A percentile compares a stretch with the other conserved stretches of the same genome.
Conservation (phyloP, 2,888 invertebrate genomes). For the Chalcosyrphus nemorum region DNA sequence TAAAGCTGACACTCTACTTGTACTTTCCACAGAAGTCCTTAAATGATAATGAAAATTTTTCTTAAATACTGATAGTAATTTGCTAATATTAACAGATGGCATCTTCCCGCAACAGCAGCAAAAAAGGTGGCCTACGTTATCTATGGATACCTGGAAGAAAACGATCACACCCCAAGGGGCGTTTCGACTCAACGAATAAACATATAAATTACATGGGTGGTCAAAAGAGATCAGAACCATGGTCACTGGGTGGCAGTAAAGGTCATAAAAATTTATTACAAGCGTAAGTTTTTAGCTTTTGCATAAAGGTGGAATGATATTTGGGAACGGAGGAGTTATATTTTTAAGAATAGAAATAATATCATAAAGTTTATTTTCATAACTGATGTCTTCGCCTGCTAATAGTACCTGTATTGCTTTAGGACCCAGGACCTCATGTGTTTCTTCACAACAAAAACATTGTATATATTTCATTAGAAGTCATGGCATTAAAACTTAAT, state of each 20-base stretch:
- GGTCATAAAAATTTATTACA: slow-evolving; percentile 78
- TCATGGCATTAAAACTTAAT: too few relatives aligned
- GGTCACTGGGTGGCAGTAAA: slow-evolving; percentile 80
- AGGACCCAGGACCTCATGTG: neutral
- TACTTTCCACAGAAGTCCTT: too few relatives aligned
- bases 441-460: too few relatives aligned
- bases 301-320: neutral
- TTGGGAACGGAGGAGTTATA: neutral
- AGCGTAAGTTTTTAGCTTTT: slow-evolving; percentile 77
- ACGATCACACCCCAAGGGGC: slow-evolving; percentile 79
- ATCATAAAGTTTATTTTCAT: neutral
- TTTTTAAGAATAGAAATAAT: neutral
- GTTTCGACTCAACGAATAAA: slow-evolving; percentile 78
- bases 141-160: slow-evolving; percentile 81
- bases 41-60: slow-evolving; percentile 3
- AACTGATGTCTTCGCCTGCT: neutral
- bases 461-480: neutral
- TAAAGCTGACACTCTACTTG: too few relatives aligned
- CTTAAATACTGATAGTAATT: slow-evolving; percentile 37
- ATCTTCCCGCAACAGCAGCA: slow-evolving; percentile 76
- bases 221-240: slow-evolving; percentile 80
- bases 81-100: slow-evolving; percentile 76
- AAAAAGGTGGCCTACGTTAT: slow-evolving; percentile 78
- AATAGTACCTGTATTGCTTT: neutral
- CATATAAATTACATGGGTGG: slow-evolving; percentile 75